These are phyloP conservation scores for Actenoides lindsayi DNA, from an alignment of 2,113 vertebrate species.

Conservation along the genomic window DNA sequence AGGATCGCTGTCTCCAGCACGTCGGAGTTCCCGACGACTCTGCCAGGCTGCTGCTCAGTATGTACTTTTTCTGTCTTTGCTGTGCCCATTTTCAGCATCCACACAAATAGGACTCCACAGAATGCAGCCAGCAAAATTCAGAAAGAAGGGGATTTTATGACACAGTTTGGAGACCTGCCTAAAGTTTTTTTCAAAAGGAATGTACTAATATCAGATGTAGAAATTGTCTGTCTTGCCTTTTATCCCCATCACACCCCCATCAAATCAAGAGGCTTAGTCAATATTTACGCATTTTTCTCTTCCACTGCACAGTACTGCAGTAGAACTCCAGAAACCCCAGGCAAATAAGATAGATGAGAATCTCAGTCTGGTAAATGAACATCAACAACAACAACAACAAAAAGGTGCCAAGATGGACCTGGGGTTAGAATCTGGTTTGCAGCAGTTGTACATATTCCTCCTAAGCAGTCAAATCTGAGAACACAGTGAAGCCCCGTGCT, in stretches of 20 bases:
- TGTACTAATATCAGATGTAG: neutral
- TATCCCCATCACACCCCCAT: neutral
- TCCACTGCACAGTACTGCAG: neutral
- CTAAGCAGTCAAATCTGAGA: neutral
- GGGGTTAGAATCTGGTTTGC: neutral
- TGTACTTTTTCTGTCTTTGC: neutral
- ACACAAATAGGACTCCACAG: neutral
- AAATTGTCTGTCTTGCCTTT: neutral
- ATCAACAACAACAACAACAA: neutral
- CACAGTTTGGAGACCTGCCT: neutral
- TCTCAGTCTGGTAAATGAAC: neutral
- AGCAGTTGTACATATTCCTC: neutral
- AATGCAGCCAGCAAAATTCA: neutral
- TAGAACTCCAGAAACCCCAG: neutral
- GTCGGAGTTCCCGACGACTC: neutral
- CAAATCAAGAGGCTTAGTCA: neutral
- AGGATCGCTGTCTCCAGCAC: rapidly evolving
- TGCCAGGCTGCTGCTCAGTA: neutral
- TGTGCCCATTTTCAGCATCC: neutral
- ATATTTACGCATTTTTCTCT: neutral
- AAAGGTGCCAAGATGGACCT: neutral
- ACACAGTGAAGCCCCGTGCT: neutral
- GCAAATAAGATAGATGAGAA: neutral
- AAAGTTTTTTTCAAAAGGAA: neutral
- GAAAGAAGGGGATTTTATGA: neutral